Base-by-base conservation (phyloP, 2,888 invertebrate genomes). In the Oscheius sp. region DNA sequence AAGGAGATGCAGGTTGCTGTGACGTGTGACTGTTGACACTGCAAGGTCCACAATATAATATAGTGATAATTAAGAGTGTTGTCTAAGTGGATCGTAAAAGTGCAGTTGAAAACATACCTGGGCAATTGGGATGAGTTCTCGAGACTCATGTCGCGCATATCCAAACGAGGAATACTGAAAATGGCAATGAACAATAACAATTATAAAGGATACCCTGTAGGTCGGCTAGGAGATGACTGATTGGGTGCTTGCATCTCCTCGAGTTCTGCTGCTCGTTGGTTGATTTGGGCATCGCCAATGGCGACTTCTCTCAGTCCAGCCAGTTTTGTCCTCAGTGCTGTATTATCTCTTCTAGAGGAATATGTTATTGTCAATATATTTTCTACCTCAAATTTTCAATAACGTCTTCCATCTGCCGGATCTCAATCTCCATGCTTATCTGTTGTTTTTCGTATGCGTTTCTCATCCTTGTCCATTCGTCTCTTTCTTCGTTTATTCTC, bases 11-110 rank as follows among this genome's bases (percentile, higher is more conserved):
- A 1, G 46, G 46, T n/a, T 13, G 49, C 27, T 66, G 66, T 7
- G 66, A 66, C 13, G 52, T 52, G 35, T 52, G 66, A 29, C 66
- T 66, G 66, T 66, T 66, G 29, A 66, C 66, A 52, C 66, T 66
- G 66, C 52, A 66, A 66, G 49, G 27, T 25, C 66, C 66, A 66
- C 25, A 27, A 66, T 63, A 45, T 46, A 63, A 63, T 45, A 45
- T 23, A 58, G 29, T 58, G 27, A 27, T 29, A 27, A 58, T 43
- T 61, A 21, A 55, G 58, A 58, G 13, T 49, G 35, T 35, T 35
- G 49, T 58, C 58, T 58, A 35, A 18, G 58, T 27, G 27, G 43
- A 45, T 41, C 29, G 45, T 41, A 21, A 3, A 66, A 52, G 25
- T 43, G 13, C 9, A 43, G 41, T 43, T 1, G 6, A 13, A 41